These are phyloP conservation scores for Isichthys henryi DNA, from an alignment of 2,113 vertebrate species.

Conservation along the genomic window DNA sequence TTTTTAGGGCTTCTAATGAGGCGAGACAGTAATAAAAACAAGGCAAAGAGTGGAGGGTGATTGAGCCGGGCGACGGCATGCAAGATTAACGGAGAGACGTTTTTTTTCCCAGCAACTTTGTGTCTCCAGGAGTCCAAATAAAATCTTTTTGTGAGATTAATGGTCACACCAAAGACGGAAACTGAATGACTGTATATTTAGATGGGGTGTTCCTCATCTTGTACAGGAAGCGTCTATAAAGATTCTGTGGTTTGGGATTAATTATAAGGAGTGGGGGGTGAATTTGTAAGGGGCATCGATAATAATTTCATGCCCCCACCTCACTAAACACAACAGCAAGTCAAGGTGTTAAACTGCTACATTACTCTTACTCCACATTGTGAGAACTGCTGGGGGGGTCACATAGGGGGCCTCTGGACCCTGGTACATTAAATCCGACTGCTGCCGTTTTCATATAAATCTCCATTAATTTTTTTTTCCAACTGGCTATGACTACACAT, in stretches of 20 bases:
- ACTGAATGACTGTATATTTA: constrained; percentile 1
- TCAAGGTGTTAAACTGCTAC: not conserved
- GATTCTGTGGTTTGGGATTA: not conserved
- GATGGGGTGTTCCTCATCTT: not conserved
- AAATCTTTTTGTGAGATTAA: not conserved
- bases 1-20: not conserved
- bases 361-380: not conserved
- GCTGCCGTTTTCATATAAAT: constrained; percentile 3
- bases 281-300: not conserved
- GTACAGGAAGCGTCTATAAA: constrained; percentile 11
- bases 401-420: not conserved
- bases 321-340: not conserved
- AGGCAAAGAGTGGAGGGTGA: not conserved
- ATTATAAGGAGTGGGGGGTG: not conserved
- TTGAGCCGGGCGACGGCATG: not conserved
- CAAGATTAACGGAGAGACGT: not conserved
- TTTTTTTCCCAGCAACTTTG: not conserved
- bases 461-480: not conserved
- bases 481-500: not conserved
- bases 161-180: constrained; percentile 4
- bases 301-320: not conserved
- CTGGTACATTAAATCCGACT: not conserved
- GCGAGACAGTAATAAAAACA: not conserved
- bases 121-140: not conserved
- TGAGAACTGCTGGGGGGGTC: not conserved